Evolutionary conservation across 2,113 vertebrate genomes (phyloP).

Genomic region (Onychostoma macrolepis): DNA sequence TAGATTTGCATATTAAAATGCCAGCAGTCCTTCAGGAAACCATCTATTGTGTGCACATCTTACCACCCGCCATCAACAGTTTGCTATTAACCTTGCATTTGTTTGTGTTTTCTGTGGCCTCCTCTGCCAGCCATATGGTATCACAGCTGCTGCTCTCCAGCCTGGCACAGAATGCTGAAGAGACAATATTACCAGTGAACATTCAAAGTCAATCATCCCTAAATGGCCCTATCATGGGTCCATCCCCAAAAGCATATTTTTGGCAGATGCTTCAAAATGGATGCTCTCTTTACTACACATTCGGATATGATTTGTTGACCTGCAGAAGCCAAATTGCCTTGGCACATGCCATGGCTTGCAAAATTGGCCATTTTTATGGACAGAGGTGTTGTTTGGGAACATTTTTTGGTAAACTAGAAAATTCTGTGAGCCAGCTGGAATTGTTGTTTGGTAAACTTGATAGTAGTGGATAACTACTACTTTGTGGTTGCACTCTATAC

Average conservation of each 20-base stretch:
- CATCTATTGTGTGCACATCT: slow-evolving; percentile 30
- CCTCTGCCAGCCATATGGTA: slow-evolving; percentile 41
- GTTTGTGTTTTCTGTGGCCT: slow-evolving; percentile 37
- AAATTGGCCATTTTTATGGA: neutral
- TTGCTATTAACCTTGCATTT: slow-evolving; percentile 41
- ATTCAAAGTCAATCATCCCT: slow-evolving; percentile 43
- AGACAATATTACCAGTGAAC: slow-evolving; percentile 38
- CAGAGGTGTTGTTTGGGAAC: neutral
- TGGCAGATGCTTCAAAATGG: slow-evolving; percentile 27
- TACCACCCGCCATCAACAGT: slow-evolving; percentile 38
- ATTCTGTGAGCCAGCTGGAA: neutral
- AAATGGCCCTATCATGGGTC: slow-evolving; percentile 44
- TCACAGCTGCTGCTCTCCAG: slow-evolving; percentile 33
- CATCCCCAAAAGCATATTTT: slow-evolving; percentile 45
- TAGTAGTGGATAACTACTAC: neutral
- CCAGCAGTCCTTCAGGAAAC: slow-evolving; percentile 23
- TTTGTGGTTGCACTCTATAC: neutral
- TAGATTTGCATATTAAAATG: slow-evolving; percentile 33
- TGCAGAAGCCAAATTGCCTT: slow-evolving; percentile 13
- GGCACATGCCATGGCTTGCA: neutral
- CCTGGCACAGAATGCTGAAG: slow-evolving; percentile 37
- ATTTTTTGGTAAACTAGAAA: neutral
- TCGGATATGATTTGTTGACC: slow-evolving; percentile 27
- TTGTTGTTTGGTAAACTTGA: neutral
- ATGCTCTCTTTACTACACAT: slow-evolving; percentile 6